phyloP scores from a whole-genome alignment of 1,140 invertebrate species.

The Chelonus insularis region DNA sequence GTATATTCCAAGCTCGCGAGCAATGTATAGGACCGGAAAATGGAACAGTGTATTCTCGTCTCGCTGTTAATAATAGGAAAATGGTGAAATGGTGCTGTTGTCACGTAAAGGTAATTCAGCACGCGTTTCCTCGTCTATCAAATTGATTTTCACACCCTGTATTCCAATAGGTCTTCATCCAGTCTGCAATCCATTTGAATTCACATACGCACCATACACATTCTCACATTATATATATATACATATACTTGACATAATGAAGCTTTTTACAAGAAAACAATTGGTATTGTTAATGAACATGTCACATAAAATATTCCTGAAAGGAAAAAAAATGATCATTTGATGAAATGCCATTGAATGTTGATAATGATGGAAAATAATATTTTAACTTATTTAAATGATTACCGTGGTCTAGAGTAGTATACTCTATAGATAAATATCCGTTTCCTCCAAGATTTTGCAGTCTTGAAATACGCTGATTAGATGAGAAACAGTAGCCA shows the following conservation, averaged over 20 bases:
- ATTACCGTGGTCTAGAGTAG: too few relatives aligned
- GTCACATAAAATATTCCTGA: too few relatives aligned
- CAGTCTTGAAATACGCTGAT: conserved; percentile 6
- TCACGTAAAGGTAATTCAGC: conserved; percentile 62
- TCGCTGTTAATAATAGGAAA: conserved; percentile 59
- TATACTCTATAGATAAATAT: conserved; percentile 1
- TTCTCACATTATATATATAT: neutral
- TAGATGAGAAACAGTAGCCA: conserved; percentile 14
- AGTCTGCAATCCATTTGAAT: neutral
- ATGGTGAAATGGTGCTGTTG: conserved; percentile 57
- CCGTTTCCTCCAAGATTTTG: neutral
- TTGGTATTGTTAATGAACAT: too few relatives aligned
- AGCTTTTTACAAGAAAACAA: too few relatives aligned
- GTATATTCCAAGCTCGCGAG: neutral
- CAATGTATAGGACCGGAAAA: conserved; percentile 36
- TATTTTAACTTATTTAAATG: too few relatives aligned
- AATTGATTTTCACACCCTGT: conserved; percentile 57
- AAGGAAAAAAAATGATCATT: too few relatives aligned
- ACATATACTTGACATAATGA: neutral
- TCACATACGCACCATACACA: neutral
- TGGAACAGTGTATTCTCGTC: conserved; percentile 39
- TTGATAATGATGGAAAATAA: too few relatives aligned
- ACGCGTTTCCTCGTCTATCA: conserved; percentile 57
- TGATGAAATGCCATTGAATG: too few relatives aligned
- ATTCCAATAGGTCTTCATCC: neutral